These are phyloP conservation scores for Torymus texanus DNA, from an alignment of 2,888 invertebrate species.

Conservation along the genomic window DNA sequence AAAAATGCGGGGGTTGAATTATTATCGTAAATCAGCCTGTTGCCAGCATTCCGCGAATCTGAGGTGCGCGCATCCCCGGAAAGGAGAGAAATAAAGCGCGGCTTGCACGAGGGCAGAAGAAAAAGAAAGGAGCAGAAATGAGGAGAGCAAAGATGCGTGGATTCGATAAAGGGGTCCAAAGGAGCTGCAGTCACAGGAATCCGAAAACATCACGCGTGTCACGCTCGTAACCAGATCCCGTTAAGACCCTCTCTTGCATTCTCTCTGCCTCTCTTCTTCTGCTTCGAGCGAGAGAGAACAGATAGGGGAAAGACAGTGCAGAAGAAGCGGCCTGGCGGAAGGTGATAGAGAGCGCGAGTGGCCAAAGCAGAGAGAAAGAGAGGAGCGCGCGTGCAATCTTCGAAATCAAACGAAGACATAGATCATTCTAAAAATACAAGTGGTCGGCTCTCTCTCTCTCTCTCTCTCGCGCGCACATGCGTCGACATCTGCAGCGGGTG, in stretches of 20 bases:
- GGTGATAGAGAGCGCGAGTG: conserved; percentile 3
- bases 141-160: conserved; percentile 59
- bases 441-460: conserved; percentile 2
- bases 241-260: conserved; percentile 58
- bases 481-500: conserved; percentile 29
- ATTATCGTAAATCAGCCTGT: conserved; percentile 18
- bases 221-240: conserved; percentile 68
- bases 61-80: conserved; percentile 20
- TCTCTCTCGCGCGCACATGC: conserved; percentile 21
- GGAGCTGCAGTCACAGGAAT: conserved; percentile 55
- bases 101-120: neutral
- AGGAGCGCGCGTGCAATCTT: conserved; percentile 64
- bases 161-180: conserved; percentile 58
- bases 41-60: conserved; percentile 44
- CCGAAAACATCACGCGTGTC: conserved; percentile 61
- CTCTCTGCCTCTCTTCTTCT: conserved; percentile 32
- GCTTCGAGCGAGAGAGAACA: conserved; percentile 24
- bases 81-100: conserved; percentile 10
- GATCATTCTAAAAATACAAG: conserved; percentile 71
- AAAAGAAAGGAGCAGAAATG: conserved; percentile 35
- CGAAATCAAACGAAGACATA: conserved; percentile 71
- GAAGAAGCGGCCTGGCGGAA: neutral
- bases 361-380: neutral
- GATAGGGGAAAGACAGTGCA: conserved; percentile 9
- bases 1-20: conserved; percentile 8